Evolutionary conservation across 1,140 invertebrate genomes (phyloP).

Genomic region (Pseudomyrmex dendroicus): DNA sequence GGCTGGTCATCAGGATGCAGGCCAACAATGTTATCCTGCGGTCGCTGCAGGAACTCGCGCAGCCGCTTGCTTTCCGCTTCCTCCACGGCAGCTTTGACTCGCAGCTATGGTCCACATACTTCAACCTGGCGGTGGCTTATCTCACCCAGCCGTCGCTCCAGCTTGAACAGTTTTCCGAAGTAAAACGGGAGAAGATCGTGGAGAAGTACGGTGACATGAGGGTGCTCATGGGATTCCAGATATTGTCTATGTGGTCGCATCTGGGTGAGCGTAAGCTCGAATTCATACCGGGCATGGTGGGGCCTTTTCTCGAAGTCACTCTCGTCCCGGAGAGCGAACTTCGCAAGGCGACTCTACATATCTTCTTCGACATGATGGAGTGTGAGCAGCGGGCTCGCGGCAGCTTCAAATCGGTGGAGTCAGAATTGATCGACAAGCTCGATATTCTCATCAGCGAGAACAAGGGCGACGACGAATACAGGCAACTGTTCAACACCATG

Average conservation of each 20-base stretch:
- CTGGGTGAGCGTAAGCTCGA: constrained; percentile 93
- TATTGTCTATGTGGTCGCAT: constrained; percentile 97
- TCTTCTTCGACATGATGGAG: constrained; percentile 99
- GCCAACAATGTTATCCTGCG: constrained; percentile 95
- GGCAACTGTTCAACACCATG: constrained; percentile 96
- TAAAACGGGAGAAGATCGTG: constrained; percentile 92
- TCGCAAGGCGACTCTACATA: constrained; percentile 95
- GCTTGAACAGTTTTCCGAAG: constrained; percentile 92
- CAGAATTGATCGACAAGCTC: constrained; percentile 96
- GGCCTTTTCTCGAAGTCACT: constrained; percentile 97
- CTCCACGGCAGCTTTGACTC: constrained; percentile 87
- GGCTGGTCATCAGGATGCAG: constrained; percentile 96
- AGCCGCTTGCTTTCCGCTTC: constrained; percentile 94
- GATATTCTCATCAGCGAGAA: constrained; percentile 96
- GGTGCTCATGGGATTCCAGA: constrained; percentile 96
- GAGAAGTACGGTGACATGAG: constrained; percentile 96
- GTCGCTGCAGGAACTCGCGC: constrained; percentile 94
- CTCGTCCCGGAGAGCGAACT: constrained; percentile 95
- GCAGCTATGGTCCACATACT: constrained; percentile 95
- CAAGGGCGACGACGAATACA: constrained; percentile 97
- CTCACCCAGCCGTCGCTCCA: constrained; percentile 95
- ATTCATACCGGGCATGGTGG: constrained; percentile 97
- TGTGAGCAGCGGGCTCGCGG: constrained; percentile 94
- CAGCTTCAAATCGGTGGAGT: constrained; percentile 95
- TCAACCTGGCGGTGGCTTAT: constrained; percentile 94